Percentiles rank a stretch among this genome's conserved stretches.
These are phyloP conservation scores for Ametastegia equiseti DNA, from an alignment of 2,888 invertebrate genomes.

Conservation along the genomic window DNA sequence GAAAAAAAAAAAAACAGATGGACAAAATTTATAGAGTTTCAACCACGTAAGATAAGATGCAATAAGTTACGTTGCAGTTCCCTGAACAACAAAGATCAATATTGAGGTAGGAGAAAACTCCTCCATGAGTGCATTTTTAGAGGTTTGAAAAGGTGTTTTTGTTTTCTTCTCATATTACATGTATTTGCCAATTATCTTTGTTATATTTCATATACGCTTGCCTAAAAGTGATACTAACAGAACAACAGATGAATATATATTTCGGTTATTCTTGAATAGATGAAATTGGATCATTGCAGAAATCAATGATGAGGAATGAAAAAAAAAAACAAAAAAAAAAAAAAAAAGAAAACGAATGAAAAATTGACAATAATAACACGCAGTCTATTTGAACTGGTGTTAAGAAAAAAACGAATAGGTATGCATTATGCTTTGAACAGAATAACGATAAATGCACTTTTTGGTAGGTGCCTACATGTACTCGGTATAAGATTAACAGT, in stretches of 20 bases:
- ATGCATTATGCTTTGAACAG: neutral
- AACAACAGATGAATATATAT: neutral
- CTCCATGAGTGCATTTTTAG: conserved; percentile 19
- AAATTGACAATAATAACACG: conserved; percentile 27
- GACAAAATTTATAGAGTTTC: neutral
- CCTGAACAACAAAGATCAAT: conserved; percentile 1
- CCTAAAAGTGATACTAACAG: neutral
- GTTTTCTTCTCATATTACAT: neutral
- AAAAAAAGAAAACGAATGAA: too few relatives aligned
- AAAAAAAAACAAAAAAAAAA: too few relatives aligned
- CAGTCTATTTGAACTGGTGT: neutral
- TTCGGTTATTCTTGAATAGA: neutral
- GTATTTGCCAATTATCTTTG: neutral
- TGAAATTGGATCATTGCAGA: conserved; percentile 11
- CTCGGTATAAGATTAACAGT: conserved; percentile 39
- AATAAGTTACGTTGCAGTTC: conserved; percentile 32
- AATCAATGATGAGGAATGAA: neutral
- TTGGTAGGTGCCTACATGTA: conserved; percentile 27
- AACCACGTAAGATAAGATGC: neutral
- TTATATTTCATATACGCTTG: neutral
- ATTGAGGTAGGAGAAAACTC: conserved; percentile 15
- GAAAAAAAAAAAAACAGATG: neutral
- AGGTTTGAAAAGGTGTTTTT: neutral
- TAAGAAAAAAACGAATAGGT: neutral
- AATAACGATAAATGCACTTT: conserved; percentile 13